A percentile compares a stretch with the other conserved stretches of the same genome.
These are phyloP conservation scores for Augiades crinisus DNA, from an alignment of 2,888 invertebrate genomes.

Conservation along the genomic window DNA sequence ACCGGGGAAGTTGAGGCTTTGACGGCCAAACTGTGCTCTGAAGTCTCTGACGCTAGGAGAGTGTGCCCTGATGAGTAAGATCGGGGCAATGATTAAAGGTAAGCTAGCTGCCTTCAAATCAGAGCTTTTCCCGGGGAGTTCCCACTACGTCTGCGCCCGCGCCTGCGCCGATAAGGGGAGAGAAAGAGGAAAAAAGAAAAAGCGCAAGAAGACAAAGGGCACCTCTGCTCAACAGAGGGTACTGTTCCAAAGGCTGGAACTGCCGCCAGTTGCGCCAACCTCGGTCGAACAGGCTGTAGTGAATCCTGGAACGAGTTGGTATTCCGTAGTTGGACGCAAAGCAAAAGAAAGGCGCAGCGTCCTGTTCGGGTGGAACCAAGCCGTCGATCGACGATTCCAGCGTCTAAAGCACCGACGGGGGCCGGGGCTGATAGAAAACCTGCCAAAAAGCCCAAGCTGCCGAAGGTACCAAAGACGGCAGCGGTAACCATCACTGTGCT, in stretches of 20 bases:
- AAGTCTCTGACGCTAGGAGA: no score
- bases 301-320: no score
- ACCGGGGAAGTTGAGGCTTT: neutral
- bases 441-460: neutral
- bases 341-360: neutral
- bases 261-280: neutral
- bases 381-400: no score
- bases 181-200: no score
- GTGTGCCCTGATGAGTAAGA: neutral
- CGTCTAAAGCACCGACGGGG: neutral
- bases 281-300: neutral
- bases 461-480: neutral
- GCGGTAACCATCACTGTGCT: conserved; percentile 2
- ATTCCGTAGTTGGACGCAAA: neutral
- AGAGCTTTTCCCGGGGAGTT: neutral
- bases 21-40: neutral
- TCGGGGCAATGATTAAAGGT: neutral
- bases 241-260: neutral
- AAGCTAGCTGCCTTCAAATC: neutral
- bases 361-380: no score
- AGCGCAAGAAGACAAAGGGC: no score
- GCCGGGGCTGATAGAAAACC: neutral
- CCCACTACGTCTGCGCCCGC: neutral
- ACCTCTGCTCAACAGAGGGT: no score
- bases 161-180: no score